These are phyloP conservation scores for Phengaris arion DNA, from an alignment of 2,888 invertebrate species.

Conservation along the genomic window DNA sequence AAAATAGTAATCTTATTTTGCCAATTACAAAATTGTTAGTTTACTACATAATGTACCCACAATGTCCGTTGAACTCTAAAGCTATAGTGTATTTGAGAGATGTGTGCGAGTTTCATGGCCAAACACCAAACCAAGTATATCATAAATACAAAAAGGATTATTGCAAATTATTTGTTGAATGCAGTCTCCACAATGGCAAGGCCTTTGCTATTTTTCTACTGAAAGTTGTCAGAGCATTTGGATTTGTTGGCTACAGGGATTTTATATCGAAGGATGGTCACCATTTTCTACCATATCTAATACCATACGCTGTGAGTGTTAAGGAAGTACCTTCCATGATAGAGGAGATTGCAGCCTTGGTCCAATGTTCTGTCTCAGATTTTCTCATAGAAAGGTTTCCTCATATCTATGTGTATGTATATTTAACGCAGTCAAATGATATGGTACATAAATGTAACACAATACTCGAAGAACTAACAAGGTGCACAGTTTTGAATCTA, in stretches of 20 bases:
- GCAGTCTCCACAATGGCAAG: conserved; percentile 79
- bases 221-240: conserved; percentile 83
- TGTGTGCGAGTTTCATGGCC: conserved; percentile 76
- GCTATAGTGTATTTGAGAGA: conserved; percentile 79
- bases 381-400: conserved; percentile 83
- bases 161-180: conserved; percentile 80
- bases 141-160: conserved; percentile 81
- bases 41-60: conserved; percentile 82
- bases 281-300: conserved; percentile 82
- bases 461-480: conserved; percentile 81
- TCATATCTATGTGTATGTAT: conserved; percentile 84
- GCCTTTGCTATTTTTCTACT: conserved; percentile 80
- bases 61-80: conserved; percentile 76
- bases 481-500: conserved; percentile 75
- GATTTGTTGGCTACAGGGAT: conserved; percentile 83
- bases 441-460: conserved; percentile 81
- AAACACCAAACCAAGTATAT: conserved; percentile 80
- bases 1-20: conserved; percentile 61
- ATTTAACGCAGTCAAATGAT: conserved; percentile 81
- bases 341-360: conserved; percentile 80
- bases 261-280: conserved; percentile 85
- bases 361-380: conserved; percentile 79
- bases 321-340: conserved; percentile 81
- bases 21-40: conserved; percentile 75
- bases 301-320: conserved; percentile 78